Percentiles rank a stretch among this genome's conserved stretches.
Conservation (phyloP, 2,113 vertebrate genomes). For the Myotis yumanensis region DNA sequence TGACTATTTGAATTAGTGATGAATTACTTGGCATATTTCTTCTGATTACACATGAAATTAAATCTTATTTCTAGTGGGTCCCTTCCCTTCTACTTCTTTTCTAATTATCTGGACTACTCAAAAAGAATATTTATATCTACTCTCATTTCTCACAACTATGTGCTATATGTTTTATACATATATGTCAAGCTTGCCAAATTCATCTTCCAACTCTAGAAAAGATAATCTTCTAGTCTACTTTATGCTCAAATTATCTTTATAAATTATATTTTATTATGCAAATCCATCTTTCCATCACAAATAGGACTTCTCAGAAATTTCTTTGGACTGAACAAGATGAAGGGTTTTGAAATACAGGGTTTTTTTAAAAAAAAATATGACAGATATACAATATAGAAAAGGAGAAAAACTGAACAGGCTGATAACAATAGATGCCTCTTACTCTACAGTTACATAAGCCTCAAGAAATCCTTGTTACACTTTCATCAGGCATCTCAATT, state of each 20-base stretch:
- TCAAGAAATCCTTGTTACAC: slow-evolving; percentile 59
- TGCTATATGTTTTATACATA: slow-evolving; percentile 26
- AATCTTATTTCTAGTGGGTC: slow-evolving; percentile 43
- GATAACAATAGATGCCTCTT: slow-evolving; percentile 25
- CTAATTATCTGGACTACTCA: slow-evolving; percentile 30
- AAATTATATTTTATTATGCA: slow-evolving; percentile 39
- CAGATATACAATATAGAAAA: slow-evolving; percentile 13
- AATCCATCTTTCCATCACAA: slow-evolving; percentile 37
- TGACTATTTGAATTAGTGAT: slow-evolving; percentile 70
- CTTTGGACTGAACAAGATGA: background rate
- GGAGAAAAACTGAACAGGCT: slow-evolving; percentile 9
- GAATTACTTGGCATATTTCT: slow-evolving; percentile 60
- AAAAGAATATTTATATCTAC: slow-evolving; percentile 46
- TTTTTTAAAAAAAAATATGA: background rate
- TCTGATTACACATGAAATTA: slow-evolving; percentile 67
- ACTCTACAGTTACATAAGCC: slow-evolving; percentile 42
- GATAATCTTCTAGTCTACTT: background rate
- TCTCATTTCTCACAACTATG: slow-evolving; percentile 53
- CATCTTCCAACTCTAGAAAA: slow-evolving; percentile 10
- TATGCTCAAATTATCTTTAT: slow-evolving; percentile 44
- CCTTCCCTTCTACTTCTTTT: slow-evolving; percentile 28
- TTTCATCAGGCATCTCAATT: slow-evolving; percentile 49
- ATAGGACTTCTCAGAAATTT: slow-evolving; percentile 51
- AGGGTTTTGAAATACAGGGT: slow-evolving; percentile 43
- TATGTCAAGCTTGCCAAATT: background rate